phyloP scores from a whole-genome alignment of 2,888 invertebrate species.

The Hemaris fuciformis region DNA sequence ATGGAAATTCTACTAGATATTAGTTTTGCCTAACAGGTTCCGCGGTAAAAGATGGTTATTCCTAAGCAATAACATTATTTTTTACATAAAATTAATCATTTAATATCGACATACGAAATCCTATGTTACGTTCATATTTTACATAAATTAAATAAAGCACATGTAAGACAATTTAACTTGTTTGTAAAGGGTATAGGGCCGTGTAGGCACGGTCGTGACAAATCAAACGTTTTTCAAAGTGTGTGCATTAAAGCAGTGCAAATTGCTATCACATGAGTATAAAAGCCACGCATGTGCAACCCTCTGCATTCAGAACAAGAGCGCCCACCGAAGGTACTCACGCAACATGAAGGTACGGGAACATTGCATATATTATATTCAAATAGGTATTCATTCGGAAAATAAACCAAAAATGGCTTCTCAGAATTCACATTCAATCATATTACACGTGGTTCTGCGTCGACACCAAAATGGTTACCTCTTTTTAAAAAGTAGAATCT shows the following conservation, averaged over 20 bases:
- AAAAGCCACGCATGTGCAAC: constrained; percentile 58
- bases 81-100: too few relatives aligned
- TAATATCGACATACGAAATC: background rate
- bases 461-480: too few relatives aligned
- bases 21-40: too few relatives aligned
- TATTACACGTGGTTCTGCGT: too few relatives aligned
- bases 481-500: too few relatives aligned
- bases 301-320: constrained; percentile 58
- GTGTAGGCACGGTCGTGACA: constrained; percentile 52
- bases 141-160: background rate
- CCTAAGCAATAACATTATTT: too few relatives aligned
- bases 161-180: constrained; percentile 19
- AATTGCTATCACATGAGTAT: constrained; percentile 47
- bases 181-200: constrained; percentile 58
- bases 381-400: background rate
- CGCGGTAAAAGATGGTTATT: too few relatives aligned
- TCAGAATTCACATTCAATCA: too few relatives aligned
- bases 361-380: constrained; percentile 14
- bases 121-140: background rate
- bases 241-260: constrained; percentile 39
- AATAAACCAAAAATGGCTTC: too few relatives aligned
- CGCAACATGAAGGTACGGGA: constrained; percentile 68
- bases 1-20: too few relatives aligned
- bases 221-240: constrained; percentile 56
- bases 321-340: constrained; percentile 51